phyloP scores from a whole-genome alignment of 1,140 invertebrate species.

The honey bee (Apis mellifera) region DNA sequence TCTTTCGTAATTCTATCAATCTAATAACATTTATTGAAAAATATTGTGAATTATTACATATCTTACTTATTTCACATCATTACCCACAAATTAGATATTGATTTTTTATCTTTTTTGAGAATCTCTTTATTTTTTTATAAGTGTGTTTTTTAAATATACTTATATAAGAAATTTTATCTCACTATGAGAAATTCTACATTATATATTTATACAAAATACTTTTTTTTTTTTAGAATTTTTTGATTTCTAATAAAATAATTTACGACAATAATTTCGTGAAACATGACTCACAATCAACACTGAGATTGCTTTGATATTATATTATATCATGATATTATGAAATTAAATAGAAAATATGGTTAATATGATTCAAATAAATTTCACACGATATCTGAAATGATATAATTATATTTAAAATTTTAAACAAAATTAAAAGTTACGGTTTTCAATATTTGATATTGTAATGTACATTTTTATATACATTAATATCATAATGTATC shows the following conservation, averaged over 20 bases:
- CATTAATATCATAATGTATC: too few species aligned
- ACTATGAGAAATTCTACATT: neutral
- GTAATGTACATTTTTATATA: too few species aligned
- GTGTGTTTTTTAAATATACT: neutral
- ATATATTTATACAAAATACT: too few species aligned
- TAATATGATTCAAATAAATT: neutral
- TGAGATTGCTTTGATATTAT: neutral
- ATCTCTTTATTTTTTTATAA: neutral
- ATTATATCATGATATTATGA: neutral
- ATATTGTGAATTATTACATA: neutral
- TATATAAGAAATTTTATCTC: neutral
- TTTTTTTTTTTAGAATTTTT: neutral
- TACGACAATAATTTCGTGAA: neutral
- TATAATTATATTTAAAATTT: too few species aligned
- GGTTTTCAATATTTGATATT: too few species aligned
- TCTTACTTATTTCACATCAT: neutral
- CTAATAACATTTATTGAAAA: neutral
- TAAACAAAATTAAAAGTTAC: too few species aligned
- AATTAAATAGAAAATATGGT: neutral
- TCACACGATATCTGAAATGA: too few species aligned
- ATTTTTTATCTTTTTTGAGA: conserved; percentile 19
- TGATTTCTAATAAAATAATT: conserved; percentile 1
- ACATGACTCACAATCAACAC: neutral
- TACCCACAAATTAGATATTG: conserved; percentile 22
- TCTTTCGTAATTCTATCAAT: neutral